Conservation (phyloP, 2,113 vertebrate species). For the Rhinichthys klamathensis region DNA sequence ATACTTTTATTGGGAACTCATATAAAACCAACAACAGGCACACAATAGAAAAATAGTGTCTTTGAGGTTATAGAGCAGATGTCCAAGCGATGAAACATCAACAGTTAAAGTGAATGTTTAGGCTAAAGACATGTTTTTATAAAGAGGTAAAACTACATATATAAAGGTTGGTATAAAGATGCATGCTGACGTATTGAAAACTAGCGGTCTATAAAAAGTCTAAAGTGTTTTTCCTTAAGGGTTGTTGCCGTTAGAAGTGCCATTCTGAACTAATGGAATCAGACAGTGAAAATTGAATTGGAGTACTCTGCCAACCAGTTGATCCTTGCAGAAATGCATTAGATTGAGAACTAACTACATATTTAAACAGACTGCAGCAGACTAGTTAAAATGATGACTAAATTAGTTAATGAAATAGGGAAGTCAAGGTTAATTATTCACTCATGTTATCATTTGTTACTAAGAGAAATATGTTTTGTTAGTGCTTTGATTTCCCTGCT, state of each 20-base stretch:
- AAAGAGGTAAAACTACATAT: not conserved
- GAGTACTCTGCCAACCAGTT: not conserved
- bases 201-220: slow-evolving; percentile 2
- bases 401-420: not conserved
- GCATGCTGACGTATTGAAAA: slow-evolving; percentile 5
- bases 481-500: not conserved
- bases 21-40: slow-evolving; percentile 38
- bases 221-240: slow-evolving; percentile 7
- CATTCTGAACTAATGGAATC: slow-evolving; percentile 1
- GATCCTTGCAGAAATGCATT: slow-evolving; percentile 22
- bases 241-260: not conserved
- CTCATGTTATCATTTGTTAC: not conserved
- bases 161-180: slow-evolving; percentile 27
- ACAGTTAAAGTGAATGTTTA: not conserved
- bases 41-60: slow-evolving; percentile 49
- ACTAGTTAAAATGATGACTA: not conserved
- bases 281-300: not conserved
- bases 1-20: slow-evolving; percentile 44
- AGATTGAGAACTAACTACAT: not conserved
- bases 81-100: not conserved
- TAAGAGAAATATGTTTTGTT: slow-evolving; percentile 23
- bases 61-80: not conserved
- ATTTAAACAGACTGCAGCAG: slow-evolving; percentile 15
- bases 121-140: not conserved
- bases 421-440: slow-evolving; percentile 16